These are phyloP conservation scores for Trichonephila clavipes DNA, from an alignment of 1,140 invertebrate species.

Conservation along the genomic window DNA sequence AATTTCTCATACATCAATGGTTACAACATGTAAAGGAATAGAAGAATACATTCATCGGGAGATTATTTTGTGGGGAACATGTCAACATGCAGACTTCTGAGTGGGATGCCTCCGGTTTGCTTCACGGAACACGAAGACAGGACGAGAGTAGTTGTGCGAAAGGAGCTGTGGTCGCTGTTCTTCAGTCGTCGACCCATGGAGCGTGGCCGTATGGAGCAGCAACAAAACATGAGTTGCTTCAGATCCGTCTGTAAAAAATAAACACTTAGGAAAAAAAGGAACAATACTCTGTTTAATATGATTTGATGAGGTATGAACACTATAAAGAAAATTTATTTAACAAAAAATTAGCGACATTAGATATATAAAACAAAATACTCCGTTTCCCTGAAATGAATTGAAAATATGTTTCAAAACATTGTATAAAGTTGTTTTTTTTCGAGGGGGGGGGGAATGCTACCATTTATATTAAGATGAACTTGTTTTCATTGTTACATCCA, in stretches of 20 bases:
- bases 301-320: too few species aligned
- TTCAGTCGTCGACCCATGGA: slow-evolving; percentile 36
- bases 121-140: slow-evolving; percentile 43
- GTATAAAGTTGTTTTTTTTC: too few species aligned
- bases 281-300: too few species aligned
- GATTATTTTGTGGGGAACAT: slow-evolving; percentile 43
- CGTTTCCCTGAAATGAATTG: too few species aligned
- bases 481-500: too few species aligned
- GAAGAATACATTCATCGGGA: background rate
- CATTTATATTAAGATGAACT: too few species aligned
- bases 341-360: too few species aligned
- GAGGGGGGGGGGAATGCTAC: too few species aligned
- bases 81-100: slow-evolving; percentile 60
- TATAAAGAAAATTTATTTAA: too few species aligned
- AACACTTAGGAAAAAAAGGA: too few species aligned
- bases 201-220: slow-evolving; percentile 35
- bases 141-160: slow-evolving; percentile 57
- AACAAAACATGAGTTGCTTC: slow-evolving; percentile 63
- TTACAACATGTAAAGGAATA: background rate
- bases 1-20: background rate
- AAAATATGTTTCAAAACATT: too few species aligned
- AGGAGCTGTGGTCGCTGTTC: slow-evolving; percentile 64
- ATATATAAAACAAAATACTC: too few species aligned
- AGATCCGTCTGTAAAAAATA: slow-evolving; percentile 48
- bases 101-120: slow-evolving; percentile 11